A percentile compares a stretch with the other conserved stretches of the same genome.
phyloP scores from a whole-genome alignment of 1,140 invertebrate species.

The Maconellicoccus hirsutus region DNA sequence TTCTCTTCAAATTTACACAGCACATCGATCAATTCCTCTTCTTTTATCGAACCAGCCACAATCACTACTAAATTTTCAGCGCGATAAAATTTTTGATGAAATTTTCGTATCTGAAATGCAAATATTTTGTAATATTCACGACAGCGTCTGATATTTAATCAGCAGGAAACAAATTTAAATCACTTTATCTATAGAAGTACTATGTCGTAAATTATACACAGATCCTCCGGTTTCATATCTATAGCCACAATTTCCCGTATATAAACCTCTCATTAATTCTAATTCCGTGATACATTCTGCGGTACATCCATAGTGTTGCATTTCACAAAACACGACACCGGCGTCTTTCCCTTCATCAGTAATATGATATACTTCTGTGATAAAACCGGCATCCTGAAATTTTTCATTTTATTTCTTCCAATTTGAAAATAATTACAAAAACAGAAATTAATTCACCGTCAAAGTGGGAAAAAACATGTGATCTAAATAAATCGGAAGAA shows the following conservation, averaged over 20 bases:
- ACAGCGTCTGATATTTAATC: slow-evolving; percentile 20
- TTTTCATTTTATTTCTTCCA: background rate
- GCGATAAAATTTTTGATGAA: slow-evolving; percentile 76
- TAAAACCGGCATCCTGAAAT: slow-evolving; percentile 59
- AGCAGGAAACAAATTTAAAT: slow-evolving; percentile 24
- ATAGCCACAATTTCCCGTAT: slow-evolving; percentile 70
- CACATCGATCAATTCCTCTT: slow-evolving; percentile 60
- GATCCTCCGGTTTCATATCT: slow-evolving; percentile 73
- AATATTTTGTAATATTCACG: slow-evolving; percentile 25
- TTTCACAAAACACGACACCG: slow-evolving; percentile 88
- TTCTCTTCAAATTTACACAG: slow-evolving; percentile 63
- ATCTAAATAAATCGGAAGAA: slow-evolving; percentile 81
- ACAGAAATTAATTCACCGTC: slow-evolving; percentile 41
- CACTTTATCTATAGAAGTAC: slow-evolving; percentile 70
- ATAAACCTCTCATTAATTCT: slow-evolving; percentile 53
- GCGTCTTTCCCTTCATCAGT: slow-evolving; percentile 76
- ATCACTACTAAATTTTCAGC: slow-evolving; percentile 81
- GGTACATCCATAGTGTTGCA: slow-evolving; percentile 73
- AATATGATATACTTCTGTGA: slow-evolving; percentile 86
- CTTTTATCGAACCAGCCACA: slow-evolving; percentile 66
- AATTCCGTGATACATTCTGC: slow-evolving; percentile 52
- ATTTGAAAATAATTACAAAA: no score
- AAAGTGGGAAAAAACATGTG: slow-evolving; percentile 77
- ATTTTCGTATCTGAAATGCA: slow-evolving; percentile 51
- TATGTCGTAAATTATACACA: slow-evolving; percentile 69